phyloP scores from a whole-genome alignment of 2,888 invertebrate genomes.

The Lepidochitona cinerea region DNA sequence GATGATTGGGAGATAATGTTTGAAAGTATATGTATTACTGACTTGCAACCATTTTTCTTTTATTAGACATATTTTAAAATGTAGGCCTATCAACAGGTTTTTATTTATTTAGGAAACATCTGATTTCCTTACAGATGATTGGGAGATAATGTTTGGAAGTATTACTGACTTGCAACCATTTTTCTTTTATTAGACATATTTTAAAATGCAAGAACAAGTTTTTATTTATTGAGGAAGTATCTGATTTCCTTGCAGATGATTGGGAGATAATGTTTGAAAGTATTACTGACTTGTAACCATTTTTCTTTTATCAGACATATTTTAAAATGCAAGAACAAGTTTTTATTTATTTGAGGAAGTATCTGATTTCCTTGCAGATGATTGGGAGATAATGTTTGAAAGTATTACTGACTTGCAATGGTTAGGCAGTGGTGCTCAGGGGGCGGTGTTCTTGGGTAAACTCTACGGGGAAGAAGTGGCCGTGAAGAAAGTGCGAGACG shows the following conservation, averaged over 20 bases:
- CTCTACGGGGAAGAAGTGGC: slow-evolving; percentile 87
- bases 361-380: slow-evolving; percentile 79
- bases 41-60: no score
- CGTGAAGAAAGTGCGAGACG: slow-evolving; percentile 94
- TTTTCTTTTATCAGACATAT: no score
- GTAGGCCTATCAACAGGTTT: no score
- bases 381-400: slow-evolving; percentile 97
- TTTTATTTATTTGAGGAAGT: no score
- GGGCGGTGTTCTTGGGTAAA: slow-evolving; percentile 92
- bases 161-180: slow-evolving; percentile 88
- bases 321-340: no score
- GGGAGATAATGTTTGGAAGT: slow-evolving; percentile 95
- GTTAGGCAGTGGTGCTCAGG: slow-evolving; percentile 96
- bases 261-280: slow-evolving; percentile 97
- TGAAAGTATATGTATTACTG: slow-evolving; percentile 88
- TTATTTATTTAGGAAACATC: no score
- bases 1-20: slow-evolving; percentile 97
- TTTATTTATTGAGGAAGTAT: no score
- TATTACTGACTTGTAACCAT: slow-evolving; percentile 89
- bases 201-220: no score
- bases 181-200: no score
- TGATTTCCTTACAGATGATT: slow-evolving; percentile 82
- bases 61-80: no score
- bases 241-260: slow-evolving; percentile 80
- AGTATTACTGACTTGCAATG: slow-evolving; percentile 89